These are phyloP conservation scores for Spizella passerina DNA, from an alignment of 2,797 vertebrate species.

Conservation along the genomic window DNA sequence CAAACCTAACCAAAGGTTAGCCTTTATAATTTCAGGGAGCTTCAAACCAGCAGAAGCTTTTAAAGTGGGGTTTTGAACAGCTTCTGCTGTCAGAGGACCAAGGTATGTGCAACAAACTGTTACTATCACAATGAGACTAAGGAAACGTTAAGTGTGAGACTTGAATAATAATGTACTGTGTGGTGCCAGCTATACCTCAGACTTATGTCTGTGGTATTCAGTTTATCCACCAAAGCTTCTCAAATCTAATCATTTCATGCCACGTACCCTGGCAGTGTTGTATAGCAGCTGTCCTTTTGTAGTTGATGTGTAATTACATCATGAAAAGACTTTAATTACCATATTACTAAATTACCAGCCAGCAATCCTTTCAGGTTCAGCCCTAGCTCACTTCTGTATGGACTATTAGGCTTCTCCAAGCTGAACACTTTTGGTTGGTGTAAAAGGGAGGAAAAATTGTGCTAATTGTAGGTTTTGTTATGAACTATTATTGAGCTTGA, in stretches of 20 bases:
- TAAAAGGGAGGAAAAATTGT: constrained; percentile 49
- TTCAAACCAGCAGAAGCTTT: not conserved
- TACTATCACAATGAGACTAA: constrained; percentile 39
- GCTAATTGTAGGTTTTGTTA: constrained; percentile 66
- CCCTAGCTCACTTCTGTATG: constrained; percentile 41
- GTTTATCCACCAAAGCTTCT: constrained; percentile 62
- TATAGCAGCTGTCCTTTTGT: constrained; percentile 50
- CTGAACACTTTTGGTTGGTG: constrained; percentile 26
- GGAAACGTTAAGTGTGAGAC: constrained; percentile 10
- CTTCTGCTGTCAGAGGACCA: not conserved
- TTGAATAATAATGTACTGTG: constrained; percentile 45
- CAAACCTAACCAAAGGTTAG: not conserved
- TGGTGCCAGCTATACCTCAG: constrained; percentile 49
- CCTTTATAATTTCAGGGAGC: not conserved
- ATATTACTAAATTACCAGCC: constrained; percentile 64
- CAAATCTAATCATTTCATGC: constrained; percentile 39
- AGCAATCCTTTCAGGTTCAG: constrained; percentile 52
- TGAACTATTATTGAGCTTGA: constrained; percentile 50
- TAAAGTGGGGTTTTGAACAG: constrained; percentile 7
- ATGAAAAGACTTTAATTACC: constrained; percentile 63
- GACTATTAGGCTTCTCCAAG: constrained; percentile 31
- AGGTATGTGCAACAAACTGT: constrained; percentile 32
- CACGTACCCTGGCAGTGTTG: constrained; percentile 30
- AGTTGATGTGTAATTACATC: constrained; percentile 47
- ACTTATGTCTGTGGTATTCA: constrained; percentile 63